These are phyloP conservation scores for Panthera uncia DNA, from an alignment of 2,113 vertebrate genomes.

Conservation along the genomic window DNA sequence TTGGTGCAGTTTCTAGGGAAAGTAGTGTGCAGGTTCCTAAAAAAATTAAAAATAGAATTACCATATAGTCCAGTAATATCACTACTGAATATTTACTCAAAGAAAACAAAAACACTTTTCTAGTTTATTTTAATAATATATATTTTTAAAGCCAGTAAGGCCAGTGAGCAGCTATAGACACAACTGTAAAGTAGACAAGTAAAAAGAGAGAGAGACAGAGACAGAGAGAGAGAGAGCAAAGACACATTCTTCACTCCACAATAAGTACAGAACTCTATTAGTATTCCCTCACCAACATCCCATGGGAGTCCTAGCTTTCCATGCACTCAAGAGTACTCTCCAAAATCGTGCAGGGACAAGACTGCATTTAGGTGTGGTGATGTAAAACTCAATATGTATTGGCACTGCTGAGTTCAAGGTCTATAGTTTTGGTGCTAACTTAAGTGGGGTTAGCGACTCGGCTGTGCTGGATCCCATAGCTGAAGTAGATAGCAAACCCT, in stretches of 20 bases:
- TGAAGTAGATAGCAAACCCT: not conserved
- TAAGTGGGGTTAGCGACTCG: not conserved
- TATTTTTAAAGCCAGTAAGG: not conserved
- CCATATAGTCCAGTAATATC: not conserved
- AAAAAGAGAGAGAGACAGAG: not conserved
- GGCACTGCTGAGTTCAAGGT: not conserved
- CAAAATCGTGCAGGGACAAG: not conserved
- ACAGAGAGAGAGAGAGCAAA: not conserved
- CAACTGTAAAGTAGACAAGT: not conserved
- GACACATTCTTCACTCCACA: not conserved
- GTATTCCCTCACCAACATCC: not conserved
- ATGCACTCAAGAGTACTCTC: not conserved
- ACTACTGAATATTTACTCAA: not conserved
- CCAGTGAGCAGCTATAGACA: not conserved
- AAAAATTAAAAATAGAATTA: not conserved
- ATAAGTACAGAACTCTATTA: not conserved
- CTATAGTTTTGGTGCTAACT: not conserved
- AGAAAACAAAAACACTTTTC: not conserved
- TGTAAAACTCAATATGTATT: not conserved
- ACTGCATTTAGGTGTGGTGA: not conserved
- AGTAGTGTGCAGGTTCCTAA: not conserved
- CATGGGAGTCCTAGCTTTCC: not conserved
- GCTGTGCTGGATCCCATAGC: not conserved
- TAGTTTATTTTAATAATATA: not conserved
- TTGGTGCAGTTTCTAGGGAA: not conserved